Evolutionary conservation across 2,888 invertebrate species (phyloP), one percentile per base, ranked within the genome.

Genomic region (Cheilosia scutellata): DNA sequence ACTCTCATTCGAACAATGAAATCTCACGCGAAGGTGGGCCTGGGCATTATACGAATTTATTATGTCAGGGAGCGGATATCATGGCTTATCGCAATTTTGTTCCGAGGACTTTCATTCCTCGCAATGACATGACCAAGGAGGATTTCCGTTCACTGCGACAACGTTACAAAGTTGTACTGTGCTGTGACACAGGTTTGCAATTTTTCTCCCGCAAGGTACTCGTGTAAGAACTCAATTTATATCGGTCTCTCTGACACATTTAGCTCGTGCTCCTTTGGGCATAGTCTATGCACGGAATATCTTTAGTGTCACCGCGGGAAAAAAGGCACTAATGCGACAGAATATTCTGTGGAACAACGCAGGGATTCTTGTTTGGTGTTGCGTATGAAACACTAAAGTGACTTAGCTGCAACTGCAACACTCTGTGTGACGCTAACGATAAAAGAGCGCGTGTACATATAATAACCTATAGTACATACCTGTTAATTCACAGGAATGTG

Each of bases 11-110:
- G 9, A 9, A 33, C 33, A 33, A 33, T 33, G 33, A 3, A 9
- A 9, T 3, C 33, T 2, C 33, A 33, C 3, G 33, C 33, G 33
- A 33, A 33, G 33, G 33, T 33, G 33, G 33, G 9, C 33, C 2
- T 20, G 20, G 20, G 2, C 20, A 20, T 20, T 9, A 33, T 33
- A 37, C 37, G 84, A 86, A 86, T 87, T 86, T 84, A 87, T 87
- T 87, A 65, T 75, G 75, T 76, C 78, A 74, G 66, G 44, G 33
- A 68, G 11, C 11, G 11, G 78, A 78, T 82, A 84, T 74, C 74
- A 65, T 29, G 53, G 77, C 82, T 88, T 86, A 88, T 82, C 88
- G 87, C 63, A 62, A 65, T 80, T 79, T 82, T 63, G 79, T 79
- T 76, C 82, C 63, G 66, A 51, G 60, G 44, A 82, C 11, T 40